Evolutionary conservation across 2,888 invertebrate genomes (phyloP), one percentile per base, ranked within the genome.

Genomic region (Drosophila formosana): DNA sequence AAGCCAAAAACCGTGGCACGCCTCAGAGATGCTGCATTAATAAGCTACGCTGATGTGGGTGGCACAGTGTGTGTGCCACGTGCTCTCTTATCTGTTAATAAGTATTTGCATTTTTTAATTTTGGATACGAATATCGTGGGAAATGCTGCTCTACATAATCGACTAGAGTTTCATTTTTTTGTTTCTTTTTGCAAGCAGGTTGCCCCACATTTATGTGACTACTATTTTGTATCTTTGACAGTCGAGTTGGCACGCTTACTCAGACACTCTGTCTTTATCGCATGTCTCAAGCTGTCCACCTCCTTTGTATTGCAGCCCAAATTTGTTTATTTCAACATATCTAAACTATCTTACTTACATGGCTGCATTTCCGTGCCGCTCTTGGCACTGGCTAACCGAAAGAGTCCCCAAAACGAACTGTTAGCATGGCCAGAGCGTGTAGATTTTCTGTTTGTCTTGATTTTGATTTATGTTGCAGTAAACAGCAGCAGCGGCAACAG

Each of bases 401-500:
- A 11, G 43, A 34, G 11, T 23, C 30, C n/a, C 5, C 57, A 28
- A 55, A 46, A 37, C 56, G 30, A 64, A 61, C 56, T 43, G 45
- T 66, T 52, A 64, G 66, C 34, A 51, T 45, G 57, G 52, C 60
- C 58, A 52, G 60, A 66, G 63, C 53, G 70, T 75, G 75, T 58
- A 72, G 67, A 64, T 69, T 74, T 74, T 78, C 58, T 78, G 62
- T 68, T 66, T 79, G 83, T 71, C 79, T 84, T 84, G 75, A 87
- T 82, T 85, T 84, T 85, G 85, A 85, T 85, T 87, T 85, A 87
- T 85, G 85, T 84, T 84, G 78, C 80, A 83, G 80, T 78, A 83
- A 80, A 72, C 69, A 67, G 64, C 51, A 64, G 63, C 45, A n/a
- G 37, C 37, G 5, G 4, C 60, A 66, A 32, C 55, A 50, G 49